Evolutionary conservation across 2,113 vertebrate species (phyloP).

Genomic region (Callaeas wilsoni): DNA sequence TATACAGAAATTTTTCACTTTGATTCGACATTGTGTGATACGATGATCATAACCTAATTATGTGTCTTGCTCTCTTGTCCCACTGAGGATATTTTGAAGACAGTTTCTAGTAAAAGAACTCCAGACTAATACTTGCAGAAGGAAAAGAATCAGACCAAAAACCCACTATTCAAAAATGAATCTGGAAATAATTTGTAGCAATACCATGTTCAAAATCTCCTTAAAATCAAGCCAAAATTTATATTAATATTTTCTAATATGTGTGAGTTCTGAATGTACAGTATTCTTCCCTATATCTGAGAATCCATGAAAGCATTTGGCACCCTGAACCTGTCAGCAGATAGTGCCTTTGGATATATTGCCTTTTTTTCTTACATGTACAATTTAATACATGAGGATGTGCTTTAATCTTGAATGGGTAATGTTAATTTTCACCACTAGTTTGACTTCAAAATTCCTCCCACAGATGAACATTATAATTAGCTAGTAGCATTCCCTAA

Average conservation of each 20-base stretch:
- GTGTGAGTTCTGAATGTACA: not conserved
- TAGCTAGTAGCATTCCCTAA: not conserved
- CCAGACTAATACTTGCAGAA: not conserved
- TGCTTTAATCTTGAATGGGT: conserved; percentile 17
- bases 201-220: not conserved
- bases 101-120: not conserved
- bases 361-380: not conserved
- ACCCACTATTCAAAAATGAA: not conserved
- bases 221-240: not conserved
- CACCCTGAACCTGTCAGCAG: not conserved
- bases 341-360: not conserved
- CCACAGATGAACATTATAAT: not conserved
- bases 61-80: not conserved
- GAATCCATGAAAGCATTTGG: not conserved
- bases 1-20: not conserved
- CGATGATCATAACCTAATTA: rapidly evolving
- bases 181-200: not conserved
- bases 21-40: not conserved
- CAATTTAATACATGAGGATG: not conserved
- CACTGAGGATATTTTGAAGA: not conserved
- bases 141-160: not conserved
- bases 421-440: not conserved
- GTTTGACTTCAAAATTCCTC: not conserved
- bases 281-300: not conserved
- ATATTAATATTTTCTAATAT: not conserved